A percentile compares a stretch with the other conserved stretches of the same genome.
Evolutionary conservation across 2,113 vertebrate genomes (phyloP).

Genomic region (Polyodon spathula): DNA sequence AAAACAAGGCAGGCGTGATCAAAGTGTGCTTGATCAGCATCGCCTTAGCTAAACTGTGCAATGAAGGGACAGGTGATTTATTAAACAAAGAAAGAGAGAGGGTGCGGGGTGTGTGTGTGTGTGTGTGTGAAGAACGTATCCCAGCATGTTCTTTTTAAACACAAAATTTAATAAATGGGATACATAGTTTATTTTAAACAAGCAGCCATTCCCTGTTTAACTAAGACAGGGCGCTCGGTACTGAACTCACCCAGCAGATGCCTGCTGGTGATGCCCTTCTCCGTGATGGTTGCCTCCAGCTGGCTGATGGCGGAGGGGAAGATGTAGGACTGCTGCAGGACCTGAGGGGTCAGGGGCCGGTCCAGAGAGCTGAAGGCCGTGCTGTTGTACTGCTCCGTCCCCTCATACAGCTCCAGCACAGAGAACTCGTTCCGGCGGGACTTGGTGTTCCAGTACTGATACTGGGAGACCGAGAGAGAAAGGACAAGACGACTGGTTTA

Average conservation of each 20-base stretch:
- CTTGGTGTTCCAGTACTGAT: constrained; percentile 95
- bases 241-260: constrained; percentile 82
- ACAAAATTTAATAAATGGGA: too few species aligned
- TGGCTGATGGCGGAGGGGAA: constrained; percentile 88
- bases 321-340: constrained; percentile 93
- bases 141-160: too few species aligned
- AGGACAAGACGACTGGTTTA: too few species aligned
- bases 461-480: constrained; percentile 46
- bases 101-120: too few species aligned
- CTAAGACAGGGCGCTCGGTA: too few species aligned
- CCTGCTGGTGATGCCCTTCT: constrained; percentile 93
- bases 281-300: constrained; percentile 90
- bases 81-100: too few species aligned
- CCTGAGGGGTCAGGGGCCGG: constrained; percentile 78
- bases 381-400: constrained; percentile 91
- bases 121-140: too few species aligned
- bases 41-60: too few species aligned
- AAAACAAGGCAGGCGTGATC: background rate
- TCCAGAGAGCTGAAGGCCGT: constrained; percentile 94
- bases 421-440: constrained; percentile 88
- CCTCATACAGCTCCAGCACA: constrained; percentile 87
- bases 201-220: too few species aligned
- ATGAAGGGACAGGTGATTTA: too few species aligned
- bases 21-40: background rate
- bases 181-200: too few species aligned